A percentile compares a stretch with the other conserved stretches of the same genome.
These are phyloP conservation scores for Callithrix jacchus DNA, from an alignment of 2,113 vertebrate genomes.

Conservation along the genomic window DNA sequence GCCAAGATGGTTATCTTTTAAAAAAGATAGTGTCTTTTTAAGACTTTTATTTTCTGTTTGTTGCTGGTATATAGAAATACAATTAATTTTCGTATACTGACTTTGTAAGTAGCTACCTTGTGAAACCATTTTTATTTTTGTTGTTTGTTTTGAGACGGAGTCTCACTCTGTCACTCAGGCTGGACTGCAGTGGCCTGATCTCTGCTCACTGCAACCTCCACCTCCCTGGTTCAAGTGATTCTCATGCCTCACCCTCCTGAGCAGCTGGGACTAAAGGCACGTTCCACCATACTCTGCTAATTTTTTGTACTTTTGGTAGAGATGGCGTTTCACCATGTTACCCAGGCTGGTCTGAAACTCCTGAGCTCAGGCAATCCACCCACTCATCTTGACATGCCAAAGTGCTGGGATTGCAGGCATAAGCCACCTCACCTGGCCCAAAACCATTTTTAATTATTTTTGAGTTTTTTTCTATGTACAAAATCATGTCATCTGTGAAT, in stretches of 20 bases:
- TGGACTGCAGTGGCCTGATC: background rate
- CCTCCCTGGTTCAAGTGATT: background rate
- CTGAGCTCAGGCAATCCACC: too few relatives aligned
- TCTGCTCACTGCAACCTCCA: background rate
- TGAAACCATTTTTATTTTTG: background rate
- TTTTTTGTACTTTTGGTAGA: background rate
- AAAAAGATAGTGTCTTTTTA: background rate
- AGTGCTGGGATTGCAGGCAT: background rate
- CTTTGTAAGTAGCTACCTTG: background rate
- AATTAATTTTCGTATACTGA: background rate
- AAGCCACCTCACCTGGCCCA: background rate
- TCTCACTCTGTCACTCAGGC: background rate
- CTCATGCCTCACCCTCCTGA: background rate
- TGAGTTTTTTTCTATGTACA: background rate
- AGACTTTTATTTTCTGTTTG: background rate
- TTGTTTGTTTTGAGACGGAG: background rate
- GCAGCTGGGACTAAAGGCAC: background rate
- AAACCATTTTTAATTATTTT: background rate
- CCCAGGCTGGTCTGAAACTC: background rate
- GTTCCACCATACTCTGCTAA: background rate
- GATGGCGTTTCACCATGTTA: background rate
- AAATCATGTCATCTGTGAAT: background rate
- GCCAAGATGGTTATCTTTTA: background rate
- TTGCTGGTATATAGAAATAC: background rate
- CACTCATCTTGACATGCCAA: background rate